Evolutionary conservation across 2,113 vertebrate species (phyloP).

Genomic region (Rhea pennata): DNA sequence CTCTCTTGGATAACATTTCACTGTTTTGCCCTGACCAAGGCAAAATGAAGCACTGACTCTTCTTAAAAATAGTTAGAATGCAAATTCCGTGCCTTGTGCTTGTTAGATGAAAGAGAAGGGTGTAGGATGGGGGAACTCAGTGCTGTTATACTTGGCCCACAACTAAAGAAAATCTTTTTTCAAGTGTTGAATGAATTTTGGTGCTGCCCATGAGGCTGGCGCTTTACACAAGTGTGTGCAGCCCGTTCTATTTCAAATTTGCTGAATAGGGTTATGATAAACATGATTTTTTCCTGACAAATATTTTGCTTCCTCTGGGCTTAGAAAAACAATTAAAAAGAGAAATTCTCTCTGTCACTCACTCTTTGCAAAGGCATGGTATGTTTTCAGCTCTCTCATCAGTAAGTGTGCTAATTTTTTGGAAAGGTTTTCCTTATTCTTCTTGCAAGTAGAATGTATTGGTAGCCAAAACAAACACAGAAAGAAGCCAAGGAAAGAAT

Average conservation of each 20-base stretch:
- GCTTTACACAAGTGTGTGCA: neutral
- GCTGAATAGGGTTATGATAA: neutral
- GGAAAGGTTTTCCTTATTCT: constrained; percentile 25
- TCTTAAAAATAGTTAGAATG: neutral
- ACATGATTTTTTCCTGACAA: constrained; percentile 9
- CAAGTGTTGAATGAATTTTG: constrained; percentile 10
- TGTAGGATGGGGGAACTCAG: neutral
- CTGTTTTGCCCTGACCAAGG: neutral
- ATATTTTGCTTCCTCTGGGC: constrained; percentile 48
- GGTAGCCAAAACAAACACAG: constrained; percentile 61
- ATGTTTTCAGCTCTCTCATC: neutral
- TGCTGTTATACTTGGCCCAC: constrained; percentile 54
- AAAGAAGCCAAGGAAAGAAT: constrained; percentile 44
- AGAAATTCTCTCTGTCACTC: constrained; percentile 4
- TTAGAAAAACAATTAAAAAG: constrained; percentile 46
- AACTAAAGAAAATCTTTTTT: constrained; percentile 34
- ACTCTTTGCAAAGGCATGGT: neutral
- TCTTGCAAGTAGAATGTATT: constrained; percentile 14
- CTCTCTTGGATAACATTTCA: neutral
- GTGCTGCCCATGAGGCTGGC: neutral
- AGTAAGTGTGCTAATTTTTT: constrained; percentile 31
- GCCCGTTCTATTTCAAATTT: constrained; percentile 23
- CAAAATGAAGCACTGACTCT: neutral
- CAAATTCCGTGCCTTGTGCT: constrained; percentile 4
- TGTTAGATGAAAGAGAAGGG: constrained; percentile 49